Base-by-base conservation (phyloP, 2,797 vertebrate species). In the Scolopax bukidnonensis region DNA sequence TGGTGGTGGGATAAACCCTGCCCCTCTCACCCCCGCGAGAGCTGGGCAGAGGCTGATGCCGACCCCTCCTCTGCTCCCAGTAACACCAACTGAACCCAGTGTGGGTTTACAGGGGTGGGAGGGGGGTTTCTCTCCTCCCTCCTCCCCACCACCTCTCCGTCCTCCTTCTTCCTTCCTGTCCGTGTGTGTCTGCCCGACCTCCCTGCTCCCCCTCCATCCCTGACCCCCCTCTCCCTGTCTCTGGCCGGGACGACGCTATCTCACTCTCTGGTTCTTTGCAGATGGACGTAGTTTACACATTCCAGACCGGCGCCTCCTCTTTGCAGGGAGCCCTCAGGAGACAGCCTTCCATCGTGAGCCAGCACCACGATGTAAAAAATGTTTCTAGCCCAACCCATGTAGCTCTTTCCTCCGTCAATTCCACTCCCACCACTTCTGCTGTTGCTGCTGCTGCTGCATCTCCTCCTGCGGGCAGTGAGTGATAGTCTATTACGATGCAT, bases 261-360 rank as follows among this genome's bases (percentile, higher is more conserved):
- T 98, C 97, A 97, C 96, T 98, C 95, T 98, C 98, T 98, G 98
- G 98, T 99, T 98, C 98, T 98, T 98, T 98, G 97, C 99, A 99
- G 99, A 99, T 99, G 98, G 99, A 99, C 98, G 99, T 99, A 98
- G 99, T 99, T 98, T 99, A 99, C 98, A 99, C 99, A 98, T 99
- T 99, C 99, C 99, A 99, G 99, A 99, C 99, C 97, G 99, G 99
- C 98, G 99, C 98, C 91, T 97, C 99, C 83, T 99, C 99, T 98
- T 96, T 98, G 98, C 99, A 99, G 83, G 99, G 99, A 95, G 99
- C 99, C 97, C 98, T 99, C 98, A 99, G 99, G 98, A 99, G 99
- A 97, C 99, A 99, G 99, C 99, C 99, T 97, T 99, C 99, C 60
- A 99, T 98, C 97, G 98, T 99, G 98, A 99, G 98, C 99, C 99